Evolutionary conservation across 1,140 invertebrate genomes (phyloP).

Genomic region (Akabosia matsudoensis): DNA sequence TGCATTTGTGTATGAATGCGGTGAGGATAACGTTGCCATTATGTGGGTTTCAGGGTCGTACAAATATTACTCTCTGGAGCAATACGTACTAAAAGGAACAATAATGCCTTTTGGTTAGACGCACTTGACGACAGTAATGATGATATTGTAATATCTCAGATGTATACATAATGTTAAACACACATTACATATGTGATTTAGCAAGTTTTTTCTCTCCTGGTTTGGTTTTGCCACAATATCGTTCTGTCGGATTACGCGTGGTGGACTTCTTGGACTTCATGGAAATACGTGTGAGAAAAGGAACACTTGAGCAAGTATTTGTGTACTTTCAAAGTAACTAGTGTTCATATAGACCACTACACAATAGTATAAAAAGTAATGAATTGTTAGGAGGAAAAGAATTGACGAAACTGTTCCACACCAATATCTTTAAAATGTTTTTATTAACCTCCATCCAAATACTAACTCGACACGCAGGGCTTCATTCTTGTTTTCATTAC

Average conservation of each 20-base stretch:
- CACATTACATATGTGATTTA: background rate
- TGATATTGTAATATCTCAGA: constrained; percentile 14
- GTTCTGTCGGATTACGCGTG: background rate
- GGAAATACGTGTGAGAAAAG: background rate
- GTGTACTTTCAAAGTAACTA: too few relatives aligned
- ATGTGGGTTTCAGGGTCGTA: constrained; percentile 13
- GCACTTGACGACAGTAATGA: constrained; percentile 20
- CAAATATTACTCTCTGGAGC: background rate
- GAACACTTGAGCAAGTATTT: background rate
- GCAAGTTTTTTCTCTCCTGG: background rate
- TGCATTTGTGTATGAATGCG: background rate
- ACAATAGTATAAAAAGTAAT: background rate
- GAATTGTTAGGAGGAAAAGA: background rate
- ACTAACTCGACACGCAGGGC: background rate
- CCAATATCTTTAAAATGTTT: too few relatives aligned
- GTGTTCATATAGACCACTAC: too few relatives aligned
- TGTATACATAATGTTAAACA: background rate
- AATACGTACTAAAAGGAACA: constrained; percentile 20
- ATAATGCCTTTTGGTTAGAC: background rate
- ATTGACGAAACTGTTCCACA: background rate
- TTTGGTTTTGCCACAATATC: background rate
- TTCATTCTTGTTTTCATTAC: background rate
- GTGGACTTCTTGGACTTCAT: too few relatives aligned
- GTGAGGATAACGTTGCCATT: background rate
- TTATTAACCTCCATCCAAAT: too few relatives aligned